Percentiles rank a stretch among this genome's conserved stretches.
phyloP scores from a whole-genome alignment of 2,113 vertebrate species.

The Callithrix jacchus region DNA sequence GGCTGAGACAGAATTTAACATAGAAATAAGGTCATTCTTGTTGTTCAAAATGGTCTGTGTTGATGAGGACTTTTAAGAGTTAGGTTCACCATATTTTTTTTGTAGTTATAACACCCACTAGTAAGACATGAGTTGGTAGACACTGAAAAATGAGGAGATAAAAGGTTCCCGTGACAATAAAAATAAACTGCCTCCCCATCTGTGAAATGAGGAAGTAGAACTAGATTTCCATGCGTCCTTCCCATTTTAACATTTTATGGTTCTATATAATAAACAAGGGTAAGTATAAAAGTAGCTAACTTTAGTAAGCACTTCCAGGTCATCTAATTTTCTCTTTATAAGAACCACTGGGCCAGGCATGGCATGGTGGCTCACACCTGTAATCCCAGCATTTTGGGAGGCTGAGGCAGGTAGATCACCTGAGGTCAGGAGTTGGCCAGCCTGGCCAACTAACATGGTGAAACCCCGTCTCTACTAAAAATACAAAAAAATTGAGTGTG shows the following conservation, averaged over 20 bases:
- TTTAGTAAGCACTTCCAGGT: neutral
- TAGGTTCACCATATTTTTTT: neutral
- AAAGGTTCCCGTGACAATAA: neutral
- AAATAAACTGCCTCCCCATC: neutral
- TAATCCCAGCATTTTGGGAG: no score
- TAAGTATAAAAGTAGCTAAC: slow-evolving; percentile 38
- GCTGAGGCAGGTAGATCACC: no score
- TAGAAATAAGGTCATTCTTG: neutral
- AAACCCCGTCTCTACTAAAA: no score
- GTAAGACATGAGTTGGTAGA: neutral
- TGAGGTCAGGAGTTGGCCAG: no score
- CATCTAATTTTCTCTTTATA: neutral
- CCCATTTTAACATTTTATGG: neutral
- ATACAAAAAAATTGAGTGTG: no score
- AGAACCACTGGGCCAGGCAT: neutral
- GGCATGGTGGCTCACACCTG: neutral
- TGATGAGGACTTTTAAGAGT: neutral
- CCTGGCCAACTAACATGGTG: no score
- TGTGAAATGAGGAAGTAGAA: slow-evolving; percentile 18
- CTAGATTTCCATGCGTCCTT: neutral
- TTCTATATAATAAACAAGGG: neutral
- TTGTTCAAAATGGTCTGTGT: neutral
- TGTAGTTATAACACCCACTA: neutral
- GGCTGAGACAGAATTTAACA: neutral
- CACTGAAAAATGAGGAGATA: neutral